Conservation (phyloP, 2,888 invertebrate species). For the Gandaritis pyraliata region DNA sequence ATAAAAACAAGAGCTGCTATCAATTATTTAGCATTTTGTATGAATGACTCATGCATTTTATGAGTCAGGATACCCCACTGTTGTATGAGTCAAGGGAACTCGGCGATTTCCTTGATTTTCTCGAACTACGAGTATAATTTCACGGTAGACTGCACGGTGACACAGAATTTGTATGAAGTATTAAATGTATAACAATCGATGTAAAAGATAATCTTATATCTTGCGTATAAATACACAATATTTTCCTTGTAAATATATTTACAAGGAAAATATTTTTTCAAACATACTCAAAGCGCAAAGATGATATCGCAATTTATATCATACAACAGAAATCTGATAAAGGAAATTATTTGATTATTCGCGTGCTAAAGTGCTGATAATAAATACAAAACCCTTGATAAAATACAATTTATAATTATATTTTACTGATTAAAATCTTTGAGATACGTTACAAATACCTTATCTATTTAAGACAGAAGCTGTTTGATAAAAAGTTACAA, state of each 20-base stretch:
- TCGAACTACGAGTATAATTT: slow-evolving; percentile 31
- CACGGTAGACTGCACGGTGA: slow-evolving; percentile 39
- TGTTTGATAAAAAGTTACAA: slow-evolving; percentile 8
- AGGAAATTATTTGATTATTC: too few relatives aligned
- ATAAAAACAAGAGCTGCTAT: slow-evolving; percentile 55
- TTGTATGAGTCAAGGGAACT: slow-evolving; percentile 42
- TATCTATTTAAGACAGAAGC: slow-evolving; percentile 15
- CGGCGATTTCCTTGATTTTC: slow-evolving; percentile 35
- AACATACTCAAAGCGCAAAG: too few relatives aligned
- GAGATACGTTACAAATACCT: not conserved
- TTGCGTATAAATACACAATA: too few relatives aligned
- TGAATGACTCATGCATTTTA: slow-evolving; percentile 54
- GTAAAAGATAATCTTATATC: too few relatives aligned
- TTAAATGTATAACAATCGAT: not conserved
- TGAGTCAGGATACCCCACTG: slow-evolving; percentile 28
- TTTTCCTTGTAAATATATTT: too few relatives aligned
- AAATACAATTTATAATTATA: too few relatives aligned
- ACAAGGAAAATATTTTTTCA: too few relatives aligned
- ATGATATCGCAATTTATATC: too few relatives aligned
- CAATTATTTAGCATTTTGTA: slow-evolving; percentile 53
- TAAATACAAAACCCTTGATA: too few relatives aligned
- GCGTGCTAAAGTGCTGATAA: too few relatives aligned
- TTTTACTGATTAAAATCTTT: too few relatives aligned
- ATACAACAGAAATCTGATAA: too few relatives aligned
- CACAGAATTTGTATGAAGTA: slow-evolving; percentile 19